These are phyloP conservation scores for Cyprinodon tularosa DNA, from an alignment of 2,113 vertebrate species.

Conservation along the genomic window DNA sequence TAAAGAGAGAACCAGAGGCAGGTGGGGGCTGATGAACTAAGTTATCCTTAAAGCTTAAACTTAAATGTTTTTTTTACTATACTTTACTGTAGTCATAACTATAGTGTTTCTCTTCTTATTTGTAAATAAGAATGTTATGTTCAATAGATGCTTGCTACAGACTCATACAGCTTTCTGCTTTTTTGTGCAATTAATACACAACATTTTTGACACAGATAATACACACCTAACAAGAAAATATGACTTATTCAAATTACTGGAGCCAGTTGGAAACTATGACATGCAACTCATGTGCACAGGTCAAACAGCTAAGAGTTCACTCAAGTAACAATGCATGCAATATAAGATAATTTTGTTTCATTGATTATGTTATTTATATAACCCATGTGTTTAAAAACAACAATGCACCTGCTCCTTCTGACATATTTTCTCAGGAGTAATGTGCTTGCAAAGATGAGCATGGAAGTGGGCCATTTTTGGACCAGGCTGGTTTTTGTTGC, in stretches of 20 bases:
- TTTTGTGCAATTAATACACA: constrained; percentile 2
- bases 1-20: constrained; percentile 27
- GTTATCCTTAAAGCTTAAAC: not conserved
- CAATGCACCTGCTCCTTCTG: not conserved
- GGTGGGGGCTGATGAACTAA: constrained; percentile 33
- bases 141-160: not conserved
- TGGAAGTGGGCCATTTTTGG: constrained; percentile 41
- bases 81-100: not conserved
- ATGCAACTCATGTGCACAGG: constrained; percentile 8
- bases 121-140: not conserved
- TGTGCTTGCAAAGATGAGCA: constrained; percentile 31
- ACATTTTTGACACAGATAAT: constrained; percentile 51
- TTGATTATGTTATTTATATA: not conserved
- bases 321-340: not conserved
- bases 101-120: too few species aligned
- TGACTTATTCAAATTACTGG: constrained; percentile 6
- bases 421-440: constrained; percentile 7
- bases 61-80: constrained; percentile 1
- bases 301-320: not conserved
- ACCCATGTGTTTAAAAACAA: not conserved
- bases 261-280: constrained; percentile 22
- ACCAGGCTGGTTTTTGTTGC: constrained; percentile 46
- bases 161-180: not conserved
- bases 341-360: not conserved
- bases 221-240: constrained; percentile 52